These are phyloP conservation scores for Tragelaphus imberbis DNA, from an alignment of 2,113 vertebrate genomes.

Conservation along the genomic window DNA sequence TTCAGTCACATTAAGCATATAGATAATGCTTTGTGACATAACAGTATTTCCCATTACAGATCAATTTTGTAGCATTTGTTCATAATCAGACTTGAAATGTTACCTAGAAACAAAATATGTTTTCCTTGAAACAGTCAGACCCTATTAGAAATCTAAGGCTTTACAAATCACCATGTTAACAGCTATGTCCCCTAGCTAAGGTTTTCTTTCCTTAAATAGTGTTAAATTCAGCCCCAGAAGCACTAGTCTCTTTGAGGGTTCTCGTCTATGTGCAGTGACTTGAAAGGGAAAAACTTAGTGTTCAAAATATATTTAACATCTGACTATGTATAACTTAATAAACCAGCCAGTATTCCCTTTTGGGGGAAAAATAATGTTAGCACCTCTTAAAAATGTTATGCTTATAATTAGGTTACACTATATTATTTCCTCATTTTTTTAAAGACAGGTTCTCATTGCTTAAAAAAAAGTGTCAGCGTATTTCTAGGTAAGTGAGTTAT, in stretches of 20 bases:
- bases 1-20: conserved; percentile 79
- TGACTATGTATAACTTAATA: conserved; percentile 28
- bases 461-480: not conserved
- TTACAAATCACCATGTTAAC: conserved; percentile 83
- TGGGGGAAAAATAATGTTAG: not conserved
- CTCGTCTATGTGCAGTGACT: conserved; percentile 73
- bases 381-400: not conserved
- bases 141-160: conserved; percentile 81
- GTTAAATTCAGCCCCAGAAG: conserved; percentile 82
- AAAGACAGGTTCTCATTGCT: not conserved
- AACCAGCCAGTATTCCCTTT: not conserved
- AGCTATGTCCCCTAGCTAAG: conserved; percentile 81
- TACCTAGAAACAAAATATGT: conserved; percentile 83
- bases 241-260: conserved; percentile 74
- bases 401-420: not conserved
- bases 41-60: conserved; percentile 85
- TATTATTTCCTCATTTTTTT: conserved; percentile 16
- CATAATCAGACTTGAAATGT: conserved; percentile 83
- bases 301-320: conserved; percentile 59
- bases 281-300: conserved; percentile 76
- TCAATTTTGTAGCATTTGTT: conserved; percentile 80
- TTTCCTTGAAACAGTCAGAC: conserved; percentile 83
- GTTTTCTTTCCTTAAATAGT: conserved; percentile 82
- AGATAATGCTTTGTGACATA: conserved; percentile 84
- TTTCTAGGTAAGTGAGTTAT: not conserved